phyloP scores from a whole-genome alignment of 2,888 invertebrate species.

The Parnassius orleans region DNA sequence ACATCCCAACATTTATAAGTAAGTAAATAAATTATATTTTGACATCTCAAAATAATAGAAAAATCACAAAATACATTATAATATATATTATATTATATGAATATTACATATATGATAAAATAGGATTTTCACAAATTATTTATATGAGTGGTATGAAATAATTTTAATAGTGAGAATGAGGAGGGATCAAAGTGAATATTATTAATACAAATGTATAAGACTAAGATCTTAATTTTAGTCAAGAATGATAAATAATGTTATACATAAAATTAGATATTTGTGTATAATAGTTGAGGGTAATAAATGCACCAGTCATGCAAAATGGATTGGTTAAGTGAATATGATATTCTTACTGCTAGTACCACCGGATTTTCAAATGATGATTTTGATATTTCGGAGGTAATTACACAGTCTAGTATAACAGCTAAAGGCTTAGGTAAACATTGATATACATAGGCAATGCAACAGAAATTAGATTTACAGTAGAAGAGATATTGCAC shows the following conservation, averaged over 20 bases:
- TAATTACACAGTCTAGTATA: background rate
- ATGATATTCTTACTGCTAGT: conserved; percentile 7
- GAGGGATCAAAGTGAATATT: no score
- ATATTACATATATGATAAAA: no score
- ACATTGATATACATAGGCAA: conserved; percentile 19
- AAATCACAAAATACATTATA: no score
- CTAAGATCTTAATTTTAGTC: no score
- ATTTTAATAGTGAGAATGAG: background rate
- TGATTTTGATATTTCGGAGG: background rate
- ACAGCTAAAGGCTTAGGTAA: conserved; percentile 8
- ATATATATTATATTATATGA: no score
- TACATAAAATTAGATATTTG: no score
- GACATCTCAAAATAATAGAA: no score
- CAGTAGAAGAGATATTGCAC: conserved; percentile 10
- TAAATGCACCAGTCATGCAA: conserved; percentile 16
- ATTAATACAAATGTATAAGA: no score
- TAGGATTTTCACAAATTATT: background rate
- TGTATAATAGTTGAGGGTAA: background rate
- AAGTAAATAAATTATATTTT: no score
- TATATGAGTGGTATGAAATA: background rate
- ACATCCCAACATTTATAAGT: no score
- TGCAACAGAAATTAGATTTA: conserved; percentile 18
- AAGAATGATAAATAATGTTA: no score
- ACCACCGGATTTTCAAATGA: background rate
- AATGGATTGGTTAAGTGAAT: conserved; percentile 12